Conservation (phyloP, 1,140 invertebrate genomes). For the Papilio aristodemus region DNA sequence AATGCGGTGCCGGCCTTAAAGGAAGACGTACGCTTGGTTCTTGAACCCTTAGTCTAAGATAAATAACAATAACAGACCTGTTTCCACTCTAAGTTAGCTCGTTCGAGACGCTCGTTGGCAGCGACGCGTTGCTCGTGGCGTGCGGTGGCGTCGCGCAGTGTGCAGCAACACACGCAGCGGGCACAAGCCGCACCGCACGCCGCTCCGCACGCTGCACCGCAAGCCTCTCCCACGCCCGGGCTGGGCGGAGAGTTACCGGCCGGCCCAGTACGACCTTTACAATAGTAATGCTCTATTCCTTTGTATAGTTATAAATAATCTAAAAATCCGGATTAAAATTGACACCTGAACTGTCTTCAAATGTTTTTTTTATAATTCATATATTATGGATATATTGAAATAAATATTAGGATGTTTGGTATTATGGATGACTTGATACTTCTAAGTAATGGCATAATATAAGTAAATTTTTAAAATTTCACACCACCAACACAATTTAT, state of each 20-base stretch:
- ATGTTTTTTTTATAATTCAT: too few relatives aligned
- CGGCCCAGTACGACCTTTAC: constrained; percentile 16
- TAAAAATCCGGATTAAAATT: neutral
- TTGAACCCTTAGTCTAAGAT: too few relatives aligned
- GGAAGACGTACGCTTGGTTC: too few relatives aligned
- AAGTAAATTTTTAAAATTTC: too few relatives aligned
- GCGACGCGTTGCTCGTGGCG: constrained; percentile 73
- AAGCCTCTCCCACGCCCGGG: constrained; percentile 24
- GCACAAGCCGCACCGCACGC: constrained; percentile 49
- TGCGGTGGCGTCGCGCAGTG: constrained; percentile 69
- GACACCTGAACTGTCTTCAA: neutral
- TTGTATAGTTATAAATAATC: neutral
- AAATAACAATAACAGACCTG: constrained; percentile 50
- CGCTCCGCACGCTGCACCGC: too few relatives aligned
- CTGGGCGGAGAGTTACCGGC: neutral
- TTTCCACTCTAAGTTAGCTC: constrained; percentile 77
- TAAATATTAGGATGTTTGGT: too few relatives aligned
- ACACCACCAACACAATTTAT: too few relatives aligned
- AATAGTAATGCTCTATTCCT: neutral
- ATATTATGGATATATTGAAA: too few relatives aligned
- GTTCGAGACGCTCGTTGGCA: constrained; percentile 67
- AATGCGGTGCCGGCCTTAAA: too few relatives aligned
- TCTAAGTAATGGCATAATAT: too few relatives aligned
- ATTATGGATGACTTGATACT: too few relatives aligned
- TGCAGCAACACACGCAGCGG: constrained; percentile 65